phyloP scores from a whole-genome alignment of 2,888 invertebrate species.

The Euzophera pinguis region DNA sequence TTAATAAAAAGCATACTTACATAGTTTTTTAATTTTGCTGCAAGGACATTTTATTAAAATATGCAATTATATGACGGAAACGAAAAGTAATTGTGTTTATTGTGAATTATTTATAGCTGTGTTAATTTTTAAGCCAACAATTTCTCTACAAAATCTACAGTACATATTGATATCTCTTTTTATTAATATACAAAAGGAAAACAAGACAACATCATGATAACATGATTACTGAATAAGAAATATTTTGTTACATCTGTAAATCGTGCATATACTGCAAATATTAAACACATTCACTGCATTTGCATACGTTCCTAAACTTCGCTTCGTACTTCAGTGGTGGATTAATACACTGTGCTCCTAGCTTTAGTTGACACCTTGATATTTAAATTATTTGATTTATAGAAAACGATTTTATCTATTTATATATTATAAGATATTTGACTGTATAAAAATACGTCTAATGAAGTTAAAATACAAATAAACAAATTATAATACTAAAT shows the following conservation, averaged over 20 bases:
- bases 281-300: constrained; percentile 60
- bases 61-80: too few species aligned
- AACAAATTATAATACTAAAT: not conserved
- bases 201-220: not conserved
- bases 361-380: constrained; percentile 38
- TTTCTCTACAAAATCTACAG: too few species aligned
- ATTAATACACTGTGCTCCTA: constrained; percentile 48
- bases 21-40: too few species aligned
- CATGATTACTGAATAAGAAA: not conserved
- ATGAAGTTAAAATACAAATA: not conserved
- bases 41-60: too few species aligned
- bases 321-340: constrained; percentile 46
- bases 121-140: too few species aligned
- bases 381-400: constrained; percentile 21
- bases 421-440: too few species aligned
- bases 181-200: too few species aligned
- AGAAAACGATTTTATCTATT: not conserved
- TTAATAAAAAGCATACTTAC: too few species aligned
- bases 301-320: constrained; percentile 60
- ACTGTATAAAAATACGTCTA: too few species aligned
- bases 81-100: too few species aligned
- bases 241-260: constrained; percentile 13
- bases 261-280: constrained; percentile 38
- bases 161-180: too few species aligned
- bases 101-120: too few species aligned